Evolutionary conservation across 2,113 vertebrate species (phyloP).

Genomic region (Nyctereutes procyonoides): DNA sequence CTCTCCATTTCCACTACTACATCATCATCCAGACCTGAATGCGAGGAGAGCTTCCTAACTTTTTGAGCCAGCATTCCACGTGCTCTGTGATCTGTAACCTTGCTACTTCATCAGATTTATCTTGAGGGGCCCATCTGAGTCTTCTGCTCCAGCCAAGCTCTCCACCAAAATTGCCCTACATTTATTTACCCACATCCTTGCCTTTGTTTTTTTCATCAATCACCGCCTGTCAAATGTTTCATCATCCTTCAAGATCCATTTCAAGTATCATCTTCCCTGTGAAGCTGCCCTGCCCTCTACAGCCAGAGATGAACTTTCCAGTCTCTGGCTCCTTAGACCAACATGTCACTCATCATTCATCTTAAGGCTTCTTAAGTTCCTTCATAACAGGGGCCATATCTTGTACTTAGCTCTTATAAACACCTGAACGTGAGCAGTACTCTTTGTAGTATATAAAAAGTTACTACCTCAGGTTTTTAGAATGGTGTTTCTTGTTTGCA

Average conservation of each 20-base stretch:
- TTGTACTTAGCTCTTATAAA: not conserved
- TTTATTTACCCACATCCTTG: not conserved
- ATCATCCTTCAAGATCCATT: not conserved
- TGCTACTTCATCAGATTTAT: not conserved
- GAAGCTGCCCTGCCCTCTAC: not conserved
- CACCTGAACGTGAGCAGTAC: not conserved
- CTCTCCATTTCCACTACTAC: not conserved
- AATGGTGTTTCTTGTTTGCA: not conserved
- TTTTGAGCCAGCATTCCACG: not conserved
- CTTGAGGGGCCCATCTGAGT: not conserved
- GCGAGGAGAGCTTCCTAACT: not conserved
- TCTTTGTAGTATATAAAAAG: not conserved
- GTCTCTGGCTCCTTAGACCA: not conserved
- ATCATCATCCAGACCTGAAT: not conserved
- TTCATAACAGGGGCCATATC: not conserved
- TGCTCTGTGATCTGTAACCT: not conserved
- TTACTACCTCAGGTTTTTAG: not conserved
- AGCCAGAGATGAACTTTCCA: not conserved
- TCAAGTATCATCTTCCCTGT: conserved; percentile 45
- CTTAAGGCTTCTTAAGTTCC: not conserved
- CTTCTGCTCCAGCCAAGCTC: not conserved
- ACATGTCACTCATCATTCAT: not conserved
- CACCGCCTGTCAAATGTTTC: not conserved
- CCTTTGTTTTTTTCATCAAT: not conserved
- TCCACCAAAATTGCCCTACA: not conserved